These are phyloP conservation scores for Heliconius congener DNA, from an alignment of 1,140 invertebrate species.

Conservation along the genomic window DNA sequence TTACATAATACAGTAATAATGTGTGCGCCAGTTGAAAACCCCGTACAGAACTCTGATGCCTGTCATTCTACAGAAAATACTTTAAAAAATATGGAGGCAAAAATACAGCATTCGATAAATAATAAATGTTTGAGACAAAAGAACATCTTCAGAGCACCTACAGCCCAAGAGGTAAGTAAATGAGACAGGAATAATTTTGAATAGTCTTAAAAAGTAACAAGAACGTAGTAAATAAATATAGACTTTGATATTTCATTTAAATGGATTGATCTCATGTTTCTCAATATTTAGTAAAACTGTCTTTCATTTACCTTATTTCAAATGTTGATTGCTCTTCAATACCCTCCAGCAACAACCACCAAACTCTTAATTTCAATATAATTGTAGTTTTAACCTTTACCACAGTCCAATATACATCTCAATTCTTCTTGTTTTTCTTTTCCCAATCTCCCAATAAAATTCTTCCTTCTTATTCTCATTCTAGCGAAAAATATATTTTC, in stretches of 20 bases:
- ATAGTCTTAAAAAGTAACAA: no score
- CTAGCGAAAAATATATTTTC: background rate
- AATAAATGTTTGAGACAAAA: slow-evolving; percentile 38
- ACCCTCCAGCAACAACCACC: no score
- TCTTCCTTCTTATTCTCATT: background rate
- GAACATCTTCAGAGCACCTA: slow-evolving; percentile 41
- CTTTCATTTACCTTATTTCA: no score
- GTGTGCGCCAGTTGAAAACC: slow-evolving; percentile 8
- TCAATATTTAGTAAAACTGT: no score
- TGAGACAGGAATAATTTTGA: no score
- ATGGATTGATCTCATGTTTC: no score
- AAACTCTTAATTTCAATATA: background rate
- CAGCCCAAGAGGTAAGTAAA: slow-evolving; percentile 53
- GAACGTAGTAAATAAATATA: no score
- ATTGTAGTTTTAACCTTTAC: background rate
- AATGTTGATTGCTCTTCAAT: no score
- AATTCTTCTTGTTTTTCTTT: background rate
- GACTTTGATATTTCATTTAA: no score
- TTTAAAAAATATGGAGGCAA: slow-evolving; percentile 52
- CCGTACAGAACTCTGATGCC: slow-evolving; percentile 15
- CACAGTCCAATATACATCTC: background rate
- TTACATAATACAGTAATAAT: slow-evolving; percentile 16
- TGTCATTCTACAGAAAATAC: slow-evolving; percentile 44
- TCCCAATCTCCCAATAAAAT: background rate
- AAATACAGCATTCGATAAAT: slow-evolving; percentile 50